phyloP scores from a whole-genome alignment of 2,888 invertebrate genomes.

The Oeneis ivallda region DNA sequence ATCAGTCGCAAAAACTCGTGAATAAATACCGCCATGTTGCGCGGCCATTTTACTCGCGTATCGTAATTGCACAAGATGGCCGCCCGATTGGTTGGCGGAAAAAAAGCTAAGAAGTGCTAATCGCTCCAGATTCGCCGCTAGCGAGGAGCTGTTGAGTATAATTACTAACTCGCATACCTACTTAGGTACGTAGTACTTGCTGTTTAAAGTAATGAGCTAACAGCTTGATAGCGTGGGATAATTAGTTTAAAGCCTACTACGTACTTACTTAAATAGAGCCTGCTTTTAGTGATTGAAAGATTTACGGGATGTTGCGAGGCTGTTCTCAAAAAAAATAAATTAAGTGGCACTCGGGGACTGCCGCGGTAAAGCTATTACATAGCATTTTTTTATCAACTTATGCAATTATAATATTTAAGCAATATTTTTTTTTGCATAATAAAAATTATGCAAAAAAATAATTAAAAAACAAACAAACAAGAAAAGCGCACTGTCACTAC shows the following conservation, averaged over 20 bases:
- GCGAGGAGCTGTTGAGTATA: constrained; percentile 69
- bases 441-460: too few species aligned
- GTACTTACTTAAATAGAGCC: constrained; percentile 1
- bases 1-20: constrained; percentile 52
- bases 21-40: constrained; percentile 50
- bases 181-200: constrained; percentile 15
- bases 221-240: constrained; percentile 44
- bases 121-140: constrained; percentile 69
- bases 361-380: too few species aligned
- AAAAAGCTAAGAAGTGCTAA: constrained; percentile 70
- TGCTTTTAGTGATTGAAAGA: neutral
- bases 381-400: too few species aligned
- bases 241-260: constrained; percentile 13
- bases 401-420: too few species aligned
- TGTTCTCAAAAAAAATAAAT: neutral
- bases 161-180: constrained; percentile 50
- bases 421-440: too few species aligned
- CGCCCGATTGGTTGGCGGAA: constrained; percentile 61
- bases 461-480: too few species aligned
- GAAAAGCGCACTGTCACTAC: too few species aligned
- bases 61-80: constrained; percentile 72
- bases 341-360: too few species aligned
- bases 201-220: constrained; percentile 41
- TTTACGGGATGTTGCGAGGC: neutral
- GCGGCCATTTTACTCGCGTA: constrained; percentile 59